phyloP scores from a whole-genome alignment of 1,140 invertebrate species.

The Temnothorax longispinosus region DNA sequence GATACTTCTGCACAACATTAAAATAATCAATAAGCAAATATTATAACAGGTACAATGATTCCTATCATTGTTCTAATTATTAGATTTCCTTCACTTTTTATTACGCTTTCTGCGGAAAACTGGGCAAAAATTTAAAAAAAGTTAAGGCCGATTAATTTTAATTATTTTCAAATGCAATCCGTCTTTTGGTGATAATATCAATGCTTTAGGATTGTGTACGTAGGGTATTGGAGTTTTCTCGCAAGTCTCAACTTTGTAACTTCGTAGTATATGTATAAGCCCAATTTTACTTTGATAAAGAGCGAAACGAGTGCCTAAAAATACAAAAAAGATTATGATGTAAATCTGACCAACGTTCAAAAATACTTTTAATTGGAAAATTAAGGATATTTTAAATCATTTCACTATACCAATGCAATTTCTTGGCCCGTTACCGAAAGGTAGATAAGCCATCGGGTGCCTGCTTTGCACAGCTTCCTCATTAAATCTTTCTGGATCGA shows the following conservation, averaged over 20 bases:
- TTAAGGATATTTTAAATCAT: neutral
- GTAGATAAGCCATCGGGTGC: conserved; percentile 86
- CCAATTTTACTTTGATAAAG: conserved; percentile 85
- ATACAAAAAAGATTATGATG: too few species aligned
- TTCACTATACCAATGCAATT: conserved; percentile 89
- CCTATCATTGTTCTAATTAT: neutral
- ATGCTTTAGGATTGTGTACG: conserved; percentile 85
- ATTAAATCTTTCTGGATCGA: conserved; percentile 88
- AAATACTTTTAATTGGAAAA: neutral
- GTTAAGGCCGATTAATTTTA: conserved; percentile 38
- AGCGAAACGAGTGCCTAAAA: conserved; percentile 1
- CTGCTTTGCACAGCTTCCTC: conserved; percentile 83
- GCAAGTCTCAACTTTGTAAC: conserved; percentile 79
- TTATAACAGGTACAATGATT: neutral
- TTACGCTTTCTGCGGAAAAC: neutral
- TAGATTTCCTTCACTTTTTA: neutral
- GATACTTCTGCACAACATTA: too few species aligned
- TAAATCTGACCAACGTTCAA: neutral
- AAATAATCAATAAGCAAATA: neutral
- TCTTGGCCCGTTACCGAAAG: conserved; percentile 90
- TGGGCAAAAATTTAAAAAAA: neutral
- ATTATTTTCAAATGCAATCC: conserved; percentile 74
- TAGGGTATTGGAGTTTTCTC: conserved; percentile 76
- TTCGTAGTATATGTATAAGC: conserved; percentile 81
- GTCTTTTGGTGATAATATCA: conserved; percentile 66